Evolutionary conservation across 2,113 vertebrate genomes (phyloP), one percentile per base, ranked within the genome.

Genomic region (Nanorana parkeri): DNA sequence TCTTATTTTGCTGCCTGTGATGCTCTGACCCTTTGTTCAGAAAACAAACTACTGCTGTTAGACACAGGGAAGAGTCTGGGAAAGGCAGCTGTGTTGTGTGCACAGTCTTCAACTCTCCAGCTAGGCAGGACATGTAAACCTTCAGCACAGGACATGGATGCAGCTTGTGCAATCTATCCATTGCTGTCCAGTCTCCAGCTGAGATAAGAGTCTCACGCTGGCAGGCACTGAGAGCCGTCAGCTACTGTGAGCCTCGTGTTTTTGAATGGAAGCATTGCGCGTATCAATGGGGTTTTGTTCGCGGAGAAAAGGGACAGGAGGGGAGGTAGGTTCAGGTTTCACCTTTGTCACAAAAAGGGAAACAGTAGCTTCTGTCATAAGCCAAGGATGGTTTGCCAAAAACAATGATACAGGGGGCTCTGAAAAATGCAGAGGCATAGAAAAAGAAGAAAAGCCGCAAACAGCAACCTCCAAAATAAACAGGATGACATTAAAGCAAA

Each of bases 321-420:
- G 54, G 75, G 65, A 85, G 83, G 72, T 71, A 54, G 26, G 84
- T 79, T 81, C 66, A 88, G 83, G 85, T 54, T 68, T 84, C 87
- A 21, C 0, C 73, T 73, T 32, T 83, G 87, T 86, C 78, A 0
- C 2, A 0, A 23, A 76, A 84, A n/a, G 58, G 78, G 89, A 58
- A 74, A 85, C 0, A 1, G 85, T 84, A 21, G 79, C 72, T 85
- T 74, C 83, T 78, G 68, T n/a, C 17, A 68, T 86, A 77, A 20
- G 81, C 86, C 56, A 80, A 81, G 89, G 81, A 81, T 65, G 81
- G 68, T 72, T 89, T 89, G 90, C 89, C 88, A 90, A 88, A 80
- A 80, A 67, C 80, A 82, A 85, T 85, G 81, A 23, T 24, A 76
- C 55, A 24, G 55, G 72, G 63, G 68, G 73, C 52, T 17, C 56